Evolutionary conservation across 2,797 vertebrate species (phyloP).

Genomic region (Rhinatrema bivittatum): DNA sequence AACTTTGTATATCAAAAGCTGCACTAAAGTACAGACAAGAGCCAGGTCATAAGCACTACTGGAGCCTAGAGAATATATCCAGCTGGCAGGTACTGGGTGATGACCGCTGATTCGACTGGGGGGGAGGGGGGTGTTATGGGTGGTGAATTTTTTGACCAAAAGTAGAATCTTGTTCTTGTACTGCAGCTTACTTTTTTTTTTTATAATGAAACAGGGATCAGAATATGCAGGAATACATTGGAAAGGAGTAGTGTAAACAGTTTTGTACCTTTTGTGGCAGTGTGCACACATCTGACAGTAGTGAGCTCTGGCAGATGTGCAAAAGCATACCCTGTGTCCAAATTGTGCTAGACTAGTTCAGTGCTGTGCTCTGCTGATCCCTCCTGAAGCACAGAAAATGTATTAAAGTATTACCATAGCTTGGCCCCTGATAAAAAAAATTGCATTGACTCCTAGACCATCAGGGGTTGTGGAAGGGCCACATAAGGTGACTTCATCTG

Average conservation of each 20-base stretch:
- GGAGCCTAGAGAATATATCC: conserved; percentile 31
- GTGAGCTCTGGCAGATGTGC: conserved; percentile 1
- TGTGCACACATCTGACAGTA: conserved; percentile 10
- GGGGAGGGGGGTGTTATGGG: conserved; percentile 29
- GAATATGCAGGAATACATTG: conserved; percentile 29
- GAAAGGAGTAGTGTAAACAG: conserved; percentile 28
- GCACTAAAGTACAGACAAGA: conserved; percentile 55
- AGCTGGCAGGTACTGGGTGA: conserved; percentile 46
- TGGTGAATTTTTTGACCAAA: conserved; percentile 41
- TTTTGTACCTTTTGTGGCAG: conserved; percentile 25
- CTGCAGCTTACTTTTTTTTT: conserved; percentile 44
- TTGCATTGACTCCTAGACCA: conserved; percentile 48
- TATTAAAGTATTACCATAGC: conserved; percentile 52
- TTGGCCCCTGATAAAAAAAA: conserved; percentile 49
- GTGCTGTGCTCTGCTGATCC: conserved; percentile 42
- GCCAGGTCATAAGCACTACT: conserved; percentile 27
- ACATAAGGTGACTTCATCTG: conserved; percentile 27
- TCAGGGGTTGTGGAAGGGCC: conserved; percentile 32
- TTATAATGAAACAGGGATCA: conserved; percentile 46
- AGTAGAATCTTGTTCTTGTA: conserved; percentile 49
- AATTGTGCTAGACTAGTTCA: conserved; percentile 44
- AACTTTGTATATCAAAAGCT: conserved; percentile 69
- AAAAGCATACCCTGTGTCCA: conserved; percentile 18
- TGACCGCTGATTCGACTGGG: conserved; percentile 30
- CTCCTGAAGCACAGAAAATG: conserved; percentile 62